phyloP scores from a whole-genome alignment of 2,113 vertebrate genomes.

The Stomatorhinus ivindoensis region DNA sequence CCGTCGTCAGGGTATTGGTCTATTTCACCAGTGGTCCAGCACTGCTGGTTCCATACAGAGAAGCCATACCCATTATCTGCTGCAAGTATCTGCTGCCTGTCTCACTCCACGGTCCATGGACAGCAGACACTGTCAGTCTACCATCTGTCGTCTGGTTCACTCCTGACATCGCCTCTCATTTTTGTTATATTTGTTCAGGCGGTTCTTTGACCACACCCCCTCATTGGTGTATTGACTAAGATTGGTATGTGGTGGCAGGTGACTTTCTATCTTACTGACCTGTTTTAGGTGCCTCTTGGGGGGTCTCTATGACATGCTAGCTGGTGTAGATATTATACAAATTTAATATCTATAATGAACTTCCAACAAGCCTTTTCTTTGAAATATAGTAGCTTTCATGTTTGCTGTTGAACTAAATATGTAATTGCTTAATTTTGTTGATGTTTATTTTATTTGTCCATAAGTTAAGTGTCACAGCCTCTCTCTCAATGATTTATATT shows the following conservation, averaged over 20 bases:
- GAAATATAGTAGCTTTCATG: background rate
- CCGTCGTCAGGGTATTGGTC: background rate
- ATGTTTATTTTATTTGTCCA: background rate
- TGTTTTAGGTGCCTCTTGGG: background rate
- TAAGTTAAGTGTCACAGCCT: background rate
- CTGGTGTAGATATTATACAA: background rate
- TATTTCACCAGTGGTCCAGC: background rate
- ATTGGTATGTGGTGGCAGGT: background rate
- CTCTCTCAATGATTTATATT: background rate
- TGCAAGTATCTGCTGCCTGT: background rate
- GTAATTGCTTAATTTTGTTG: background rate
- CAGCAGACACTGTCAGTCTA: background rate
- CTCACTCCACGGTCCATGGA: background rate
- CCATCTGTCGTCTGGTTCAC: background rate
- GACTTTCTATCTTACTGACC: background rate
- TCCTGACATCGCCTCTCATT: background rate
- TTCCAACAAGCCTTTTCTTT: background rate
- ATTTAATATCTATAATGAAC: background rate
- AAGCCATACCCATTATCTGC: background rate
- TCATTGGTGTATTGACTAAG: background rate
- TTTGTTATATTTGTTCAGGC: background rate
- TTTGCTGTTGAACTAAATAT: background rate
- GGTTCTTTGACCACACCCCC: background rate
- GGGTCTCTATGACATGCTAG: background rate
- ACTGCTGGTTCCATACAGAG: background rate